Conservation (phyloP, 2,888 invertebrate species). For the Lasius platythorax region DNA sequence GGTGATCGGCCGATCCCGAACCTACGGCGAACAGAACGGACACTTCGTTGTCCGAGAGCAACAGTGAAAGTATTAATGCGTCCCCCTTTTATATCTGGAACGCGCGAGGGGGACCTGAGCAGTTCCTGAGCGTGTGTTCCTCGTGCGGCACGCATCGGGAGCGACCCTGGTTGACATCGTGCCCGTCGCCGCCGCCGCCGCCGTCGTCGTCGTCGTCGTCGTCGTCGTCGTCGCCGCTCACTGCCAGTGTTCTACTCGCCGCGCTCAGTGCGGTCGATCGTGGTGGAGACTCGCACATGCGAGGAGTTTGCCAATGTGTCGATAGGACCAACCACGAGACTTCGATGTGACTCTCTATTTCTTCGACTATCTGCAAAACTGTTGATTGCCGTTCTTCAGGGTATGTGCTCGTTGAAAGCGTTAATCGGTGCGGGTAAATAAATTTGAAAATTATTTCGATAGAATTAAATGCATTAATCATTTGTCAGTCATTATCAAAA, state of each 20-base stretch:
- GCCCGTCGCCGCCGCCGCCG: background rate
- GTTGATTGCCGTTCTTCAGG: background rate
- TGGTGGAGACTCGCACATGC: slow-evolving; percentile 46
- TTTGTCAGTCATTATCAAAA: background rate
- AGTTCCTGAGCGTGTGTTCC: background rate
- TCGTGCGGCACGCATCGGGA: background rate
- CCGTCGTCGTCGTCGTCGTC: background rate
- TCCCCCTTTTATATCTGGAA: slow-evolving; percentile 10
- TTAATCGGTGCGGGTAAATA: background rate
- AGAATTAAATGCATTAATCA: background rate
- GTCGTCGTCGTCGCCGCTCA: slow-evolving; percentile 54
- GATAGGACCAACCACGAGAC: slow-evolving; percentile 56
- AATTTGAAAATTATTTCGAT: background rate
- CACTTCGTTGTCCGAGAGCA: background rate
- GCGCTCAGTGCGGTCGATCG: slow-evolving; percentile 62
- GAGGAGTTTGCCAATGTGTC: slow-evolving; percentile 60
- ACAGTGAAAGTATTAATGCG: slow-evolving; percentile 39
- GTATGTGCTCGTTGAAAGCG: slow-evolving; percentile 14
- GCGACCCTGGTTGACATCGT: slow-evolving; percentile 19
- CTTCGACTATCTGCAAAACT: slow-evolving; percentile 18
- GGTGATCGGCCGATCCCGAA: background rate
- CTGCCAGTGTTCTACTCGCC: slow-evolving; percentile 69
- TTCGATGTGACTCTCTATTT: slow-evolving; percentile 35
- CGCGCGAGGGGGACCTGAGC: background rate
- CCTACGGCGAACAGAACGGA: background rate